Evolutionary conservation across 2,797 vertebrate genomes (phyloP).

Genomic region (Acanthornis magna): DNA sequence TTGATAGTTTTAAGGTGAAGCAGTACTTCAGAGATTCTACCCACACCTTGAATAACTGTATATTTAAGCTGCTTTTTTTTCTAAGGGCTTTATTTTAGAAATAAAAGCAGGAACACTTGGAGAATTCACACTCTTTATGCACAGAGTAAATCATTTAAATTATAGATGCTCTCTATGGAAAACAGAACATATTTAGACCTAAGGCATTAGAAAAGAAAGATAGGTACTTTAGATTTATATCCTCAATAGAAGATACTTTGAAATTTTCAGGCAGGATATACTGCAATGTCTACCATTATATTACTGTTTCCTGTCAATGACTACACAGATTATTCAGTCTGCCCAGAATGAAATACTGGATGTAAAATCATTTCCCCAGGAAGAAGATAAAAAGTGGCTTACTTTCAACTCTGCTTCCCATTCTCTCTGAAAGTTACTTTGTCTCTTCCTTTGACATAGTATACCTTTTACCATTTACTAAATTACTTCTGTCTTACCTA

Average conservation of each 20-base stretch:
- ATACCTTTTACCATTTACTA: background rate
- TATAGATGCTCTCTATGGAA: constrained; percentile 21
- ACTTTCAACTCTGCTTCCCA: background rate
- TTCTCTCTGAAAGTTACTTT: background rate
- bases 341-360: background rate
- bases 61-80: background rate
- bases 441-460: background rate
- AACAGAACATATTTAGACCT: background rate
- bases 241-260: constrained; percentile 16
- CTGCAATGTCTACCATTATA: background rate
- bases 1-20: constrained; percentile 46
- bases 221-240: constrained; percentile 45
- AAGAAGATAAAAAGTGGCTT: background rate
- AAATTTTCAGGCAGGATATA: constrained; percentile 35
- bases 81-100: constrained; percentile 38
- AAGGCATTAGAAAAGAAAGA: constrained; percentile 35
- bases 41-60: background rate
- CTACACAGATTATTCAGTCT: constrained; percentile 5
- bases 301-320: background rate
- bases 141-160: constrained; percentile 51
- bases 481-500: background rate
- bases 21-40: background rate
- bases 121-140: constrained; percentile 17
- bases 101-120: constrained; percentile 36
- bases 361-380: background rate